Conservation (phyloP, 2,888 invertebrate species). For the Ochlodes sylvanus region DNA sequence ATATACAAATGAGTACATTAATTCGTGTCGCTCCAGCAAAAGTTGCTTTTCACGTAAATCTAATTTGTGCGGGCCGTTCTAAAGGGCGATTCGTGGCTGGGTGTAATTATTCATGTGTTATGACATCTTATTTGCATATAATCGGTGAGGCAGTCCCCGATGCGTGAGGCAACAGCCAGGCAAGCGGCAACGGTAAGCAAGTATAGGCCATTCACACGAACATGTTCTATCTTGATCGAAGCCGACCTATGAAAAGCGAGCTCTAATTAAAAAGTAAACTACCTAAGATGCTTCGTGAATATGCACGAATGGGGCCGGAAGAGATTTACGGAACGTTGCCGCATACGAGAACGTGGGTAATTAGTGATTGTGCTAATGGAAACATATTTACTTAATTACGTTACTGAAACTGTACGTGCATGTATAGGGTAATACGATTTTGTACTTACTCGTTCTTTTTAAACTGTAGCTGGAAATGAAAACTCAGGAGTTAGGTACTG, state of each 20-base stretch:
- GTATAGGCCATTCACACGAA: conserved; percentile 81
- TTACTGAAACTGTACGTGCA: neutral
- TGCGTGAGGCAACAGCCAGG: conserved; percentile 76
- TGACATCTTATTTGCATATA: conserved; percentile 85
- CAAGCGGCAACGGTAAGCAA: conserved; percentile 55
- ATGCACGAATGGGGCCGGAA: conserved; percentile 71
- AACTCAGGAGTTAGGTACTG: too few relatives aligned
- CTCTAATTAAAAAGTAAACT: conserved; percentile 83
- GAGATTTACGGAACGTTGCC: conserved; percentile 57
- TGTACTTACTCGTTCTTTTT: too few relatives aligned
- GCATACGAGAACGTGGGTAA: conserved; percentile 28
- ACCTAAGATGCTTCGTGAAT: conserved; percentile 73
- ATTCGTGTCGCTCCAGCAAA: conserved; percentile 65
- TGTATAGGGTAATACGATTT: neutral
- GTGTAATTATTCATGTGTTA: conserved; percentile 84
- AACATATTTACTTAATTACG: conserved; percentile 35
- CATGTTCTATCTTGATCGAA: conserved; percentile 76
- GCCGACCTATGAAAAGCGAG: conserved; percentile 81
- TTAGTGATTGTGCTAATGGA: conserved; percentile 36
- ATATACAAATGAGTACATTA: conserved; percentile 66
- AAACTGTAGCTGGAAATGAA: too few relatives aligned
- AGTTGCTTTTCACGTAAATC: conserved; percentile 81
- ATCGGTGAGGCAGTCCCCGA: conserved; percentile 74
- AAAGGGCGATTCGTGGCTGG: conserved; percentile 81
- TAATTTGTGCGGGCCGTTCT: conserved; percentile 78